Base-by-base conservation (phyloP, 2,797 vertebrate genomes). In the Spondyliosoma cantharus region DNA sequence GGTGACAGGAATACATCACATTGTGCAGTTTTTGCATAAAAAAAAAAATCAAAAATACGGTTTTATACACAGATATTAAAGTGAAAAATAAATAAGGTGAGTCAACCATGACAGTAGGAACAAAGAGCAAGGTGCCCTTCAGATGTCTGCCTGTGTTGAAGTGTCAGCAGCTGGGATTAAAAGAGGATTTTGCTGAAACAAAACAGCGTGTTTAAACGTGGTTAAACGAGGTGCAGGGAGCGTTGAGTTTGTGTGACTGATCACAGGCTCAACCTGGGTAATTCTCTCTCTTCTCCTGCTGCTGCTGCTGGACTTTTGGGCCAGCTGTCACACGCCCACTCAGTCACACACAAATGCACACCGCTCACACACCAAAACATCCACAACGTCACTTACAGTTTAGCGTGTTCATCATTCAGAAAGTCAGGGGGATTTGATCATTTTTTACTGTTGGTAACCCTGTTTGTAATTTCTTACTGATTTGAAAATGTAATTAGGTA, bases 311-410 rank as follows among this genome's bases (percentile, higher is more conserved):
- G 85, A 86, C 74, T 83, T 90, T 90, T 81, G 22, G 71, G 53
- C 78, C 87, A 88, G 81, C 77, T 89, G 87, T 78, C 61, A 72
- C 2, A 56, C 76, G 0, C 89, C 78, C 74, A 86, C 86, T 76
- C 85, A 74, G 72, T 83, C 56, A 80, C 81, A 82, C 82, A 82
- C 68, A 61, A 74, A 63, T 15, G 59, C 62, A 83, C 67, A 71
- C 5, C 63, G 48, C 20, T 79, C 69, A 72, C 75, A 77, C 76
- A 76, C 9, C 54, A 72, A 77, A 86, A 79, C 72, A 86, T 6
- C 62, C 72, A 57, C 9, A 22, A 42, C 52, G 13, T 69, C 59
- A 84, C 74, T 84, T 84, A 76, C 71, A 65, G 69, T 12, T 74
- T 42, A 73, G 11, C 1, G 2, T 43, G 53, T 19, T 53, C 22